These are phyloP conservation scores for Rhombomys opimus DNA, from an alignment of 2,113 vertebrate species.

Conservation along the genomic window DNA sequence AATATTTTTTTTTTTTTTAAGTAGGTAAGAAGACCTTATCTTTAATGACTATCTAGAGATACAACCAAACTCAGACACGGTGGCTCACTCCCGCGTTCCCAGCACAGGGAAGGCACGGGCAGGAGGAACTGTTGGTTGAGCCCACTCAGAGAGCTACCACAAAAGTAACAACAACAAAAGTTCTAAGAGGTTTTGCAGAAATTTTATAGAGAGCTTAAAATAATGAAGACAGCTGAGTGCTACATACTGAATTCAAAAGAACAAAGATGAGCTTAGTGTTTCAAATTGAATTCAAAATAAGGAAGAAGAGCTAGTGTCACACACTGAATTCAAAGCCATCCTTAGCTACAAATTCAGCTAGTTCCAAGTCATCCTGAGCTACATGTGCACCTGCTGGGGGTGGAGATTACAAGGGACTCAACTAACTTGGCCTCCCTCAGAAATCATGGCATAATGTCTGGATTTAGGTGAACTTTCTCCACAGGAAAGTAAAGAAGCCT, in stretches of 20 bases:
- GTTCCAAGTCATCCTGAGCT: neutral
- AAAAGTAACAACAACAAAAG: neutral
- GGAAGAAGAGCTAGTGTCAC: neutral
- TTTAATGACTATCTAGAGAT: neutral
- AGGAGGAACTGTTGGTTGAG: neutral
- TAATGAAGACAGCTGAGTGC: neutral
- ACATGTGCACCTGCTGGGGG: neutral
- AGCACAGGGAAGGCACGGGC: neutral
- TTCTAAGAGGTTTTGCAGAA: neutral
- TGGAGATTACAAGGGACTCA: neutral
- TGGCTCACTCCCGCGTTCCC: neutral
- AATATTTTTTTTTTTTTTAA: conserved; percentile 30
- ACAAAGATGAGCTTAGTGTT: neutral
- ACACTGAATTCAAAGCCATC: neutral
- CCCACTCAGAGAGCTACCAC: neutral
- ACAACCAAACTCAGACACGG: neutral
- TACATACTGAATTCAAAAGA: neutral
- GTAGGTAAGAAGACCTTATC: neutral
- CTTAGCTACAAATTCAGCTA: neutral
- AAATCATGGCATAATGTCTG: too few relatives aligned
- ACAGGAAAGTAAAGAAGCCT: neutral
- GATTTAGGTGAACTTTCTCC: conserved; percentile 16
- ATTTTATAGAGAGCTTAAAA: neutral
- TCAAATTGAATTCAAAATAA: neutral
- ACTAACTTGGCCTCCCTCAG: neutral